These are phyloP conservation scores for Tapera naevia DNA, from an alignment of 2,797 vertebrate genomes.

Conservation along the genomic window DNA sequence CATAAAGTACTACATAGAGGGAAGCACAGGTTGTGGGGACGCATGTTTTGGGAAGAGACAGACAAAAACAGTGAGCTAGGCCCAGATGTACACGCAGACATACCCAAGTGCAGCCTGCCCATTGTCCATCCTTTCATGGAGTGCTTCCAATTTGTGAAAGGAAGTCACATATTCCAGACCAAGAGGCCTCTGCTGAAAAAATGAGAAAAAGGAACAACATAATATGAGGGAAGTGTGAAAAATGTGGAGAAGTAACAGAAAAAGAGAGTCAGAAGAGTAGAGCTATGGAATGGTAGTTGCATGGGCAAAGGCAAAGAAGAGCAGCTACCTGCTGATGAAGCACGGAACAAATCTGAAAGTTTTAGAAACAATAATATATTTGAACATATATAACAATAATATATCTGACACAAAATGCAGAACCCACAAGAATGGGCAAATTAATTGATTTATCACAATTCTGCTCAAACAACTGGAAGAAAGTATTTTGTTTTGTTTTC, in stretches of 20 bases:
- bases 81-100: not conserved
- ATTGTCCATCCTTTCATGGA: not conserved
- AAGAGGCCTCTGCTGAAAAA: not conserved
- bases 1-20: not conserved
- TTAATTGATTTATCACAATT: not conserved
- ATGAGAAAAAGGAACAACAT: not conserved
- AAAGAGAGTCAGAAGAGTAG: not conserved
- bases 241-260: not conserved
- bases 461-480: not conserved
- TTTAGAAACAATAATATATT: not conserved
- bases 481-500: not conserved
- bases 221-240: not conserved
- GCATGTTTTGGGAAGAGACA: not conserved
- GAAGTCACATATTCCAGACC: not conserved
- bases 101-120: no score
- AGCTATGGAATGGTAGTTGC: not conserved
- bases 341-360: not conserved
- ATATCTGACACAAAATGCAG: not conserved
- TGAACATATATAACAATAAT: no score
- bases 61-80: not conserved
- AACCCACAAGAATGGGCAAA: not conserved
- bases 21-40: not conserved
- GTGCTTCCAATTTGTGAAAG: not conserved
- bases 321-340: not conserved
- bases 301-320: not conserved